These are phyloP conservation scores for Fukomys damarensis DNA, from an alignment of 2,113 vertebrate genomes.

Conservation along the genomic window DNA sequence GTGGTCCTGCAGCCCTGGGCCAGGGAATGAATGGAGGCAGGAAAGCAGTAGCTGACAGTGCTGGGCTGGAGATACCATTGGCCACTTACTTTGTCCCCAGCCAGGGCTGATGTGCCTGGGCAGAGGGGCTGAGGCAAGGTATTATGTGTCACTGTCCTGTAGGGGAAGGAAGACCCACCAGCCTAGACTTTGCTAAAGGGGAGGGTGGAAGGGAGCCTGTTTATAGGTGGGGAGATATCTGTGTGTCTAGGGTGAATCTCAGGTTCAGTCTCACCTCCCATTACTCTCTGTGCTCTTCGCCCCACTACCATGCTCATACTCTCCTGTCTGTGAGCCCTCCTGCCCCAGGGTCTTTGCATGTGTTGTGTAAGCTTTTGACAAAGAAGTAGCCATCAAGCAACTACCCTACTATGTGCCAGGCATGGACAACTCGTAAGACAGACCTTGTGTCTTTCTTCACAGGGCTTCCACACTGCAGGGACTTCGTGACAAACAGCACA, in stretches of 20 bases:
- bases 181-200: background rate
- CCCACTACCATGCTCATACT: background rate
- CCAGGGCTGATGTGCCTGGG: background rate
- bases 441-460: background rate
- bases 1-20: background rate
- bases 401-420: background rate
- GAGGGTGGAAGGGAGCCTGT: background rate
- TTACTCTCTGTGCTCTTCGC: background rate
- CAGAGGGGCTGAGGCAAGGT: background rate
- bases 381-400: background rate
- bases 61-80: background rate
- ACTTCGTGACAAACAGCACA: background rate
- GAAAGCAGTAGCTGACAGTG: background rate
- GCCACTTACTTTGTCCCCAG: background rate
- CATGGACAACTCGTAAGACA: background rate
- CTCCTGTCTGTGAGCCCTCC: background rate
- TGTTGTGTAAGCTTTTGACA: background rate
- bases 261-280: background rate
- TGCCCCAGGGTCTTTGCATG: slow-evolving; percentile 4
- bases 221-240: background rate
- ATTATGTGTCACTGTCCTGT: background rate
- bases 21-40: background rate
- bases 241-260: background rate
- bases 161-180: background rate
- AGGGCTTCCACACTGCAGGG: background rate